These are phyloP conservation scores for Octopus bimaculoides DNA, from an alignment of 1,140 invertebrate genomes.

Conservation along the genomic window DNA sequence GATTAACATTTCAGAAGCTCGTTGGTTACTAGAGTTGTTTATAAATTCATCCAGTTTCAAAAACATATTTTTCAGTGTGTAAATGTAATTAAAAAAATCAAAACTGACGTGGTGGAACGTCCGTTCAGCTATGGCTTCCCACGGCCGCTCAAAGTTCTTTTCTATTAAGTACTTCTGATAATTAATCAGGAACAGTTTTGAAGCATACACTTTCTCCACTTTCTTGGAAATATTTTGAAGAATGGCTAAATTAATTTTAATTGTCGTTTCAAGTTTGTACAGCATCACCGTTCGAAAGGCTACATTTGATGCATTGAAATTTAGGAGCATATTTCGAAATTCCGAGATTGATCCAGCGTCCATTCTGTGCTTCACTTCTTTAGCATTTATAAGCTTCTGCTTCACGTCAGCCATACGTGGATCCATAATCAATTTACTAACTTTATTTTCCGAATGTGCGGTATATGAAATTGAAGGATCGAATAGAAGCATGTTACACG, in stretches of 20 bases:
- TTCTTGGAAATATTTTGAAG: neutral
- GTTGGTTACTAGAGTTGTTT: too few relatives aligned
- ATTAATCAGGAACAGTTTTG: neutral
- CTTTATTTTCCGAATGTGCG: neutral
- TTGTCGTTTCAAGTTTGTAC: neutral
- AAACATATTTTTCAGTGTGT: neutral
- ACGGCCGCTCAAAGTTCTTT: neutral
- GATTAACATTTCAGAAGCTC: too few relatives aligned
- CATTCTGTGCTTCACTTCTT: neutral
- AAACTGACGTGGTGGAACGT: neutral
- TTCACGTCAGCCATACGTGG: neutral
- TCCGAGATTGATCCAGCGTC: neutral
- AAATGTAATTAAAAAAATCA: neutral
- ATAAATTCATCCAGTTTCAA: neutral
- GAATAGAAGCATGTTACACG: neutral
- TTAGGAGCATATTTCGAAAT: neutral
- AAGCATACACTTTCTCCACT: neutral
- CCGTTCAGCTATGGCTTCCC: neutral
- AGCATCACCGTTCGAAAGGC: neutral
- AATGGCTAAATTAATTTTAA: neutral
- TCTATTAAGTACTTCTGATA: neutral
- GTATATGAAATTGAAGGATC: neutral
- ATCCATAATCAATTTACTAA: neutral
- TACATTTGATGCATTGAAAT: neutral
- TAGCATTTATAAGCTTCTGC: neutral